A percentile compares a stretch with the other conserved stretches of the same genome.
These are phyloP conservation scores for Burhinus oedicnemus DNA, from an alignment of 2,113 vertebrate genomes.

Conservation along the genomic window DNA sequence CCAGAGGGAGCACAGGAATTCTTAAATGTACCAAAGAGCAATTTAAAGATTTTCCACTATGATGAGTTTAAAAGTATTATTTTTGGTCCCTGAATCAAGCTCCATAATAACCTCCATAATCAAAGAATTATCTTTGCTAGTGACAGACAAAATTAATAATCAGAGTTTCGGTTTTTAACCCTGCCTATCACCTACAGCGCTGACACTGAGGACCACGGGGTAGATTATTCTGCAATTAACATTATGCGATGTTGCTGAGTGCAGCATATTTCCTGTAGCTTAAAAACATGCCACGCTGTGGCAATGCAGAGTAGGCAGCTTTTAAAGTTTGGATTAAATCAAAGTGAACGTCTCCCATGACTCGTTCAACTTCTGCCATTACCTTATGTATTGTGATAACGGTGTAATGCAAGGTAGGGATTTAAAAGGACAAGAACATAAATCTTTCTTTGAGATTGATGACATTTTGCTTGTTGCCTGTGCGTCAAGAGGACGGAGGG, in stretches of 20 bases:
- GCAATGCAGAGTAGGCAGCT: constrained; percentile 44
- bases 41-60: neutral
- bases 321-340: constrained; percentile 34
- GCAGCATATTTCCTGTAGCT: neutral
- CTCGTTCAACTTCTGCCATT: constrained; percentile 24
- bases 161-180: neutral
- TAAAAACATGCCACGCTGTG: neutral
- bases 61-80: neutral
- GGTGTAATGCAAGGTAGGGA: constrained; percentile 3
- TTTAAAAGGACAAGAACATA: constrained; percentile 48
- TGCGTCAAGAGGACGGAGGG: neutral
- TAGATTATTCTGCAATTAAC: constrained; percentile 42
- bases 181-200: neutral
- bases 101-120: neutral
- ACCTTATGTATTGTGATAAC: constrained; percentile 20
- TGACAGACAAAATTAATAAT: constrained; percentile 8
- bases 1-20: neutral
- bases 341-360: constrained; percentile 19
- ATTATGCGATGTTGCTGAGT: constrained; percentile 14
- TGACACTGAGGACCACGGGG: neutral
- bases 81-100: neutral
- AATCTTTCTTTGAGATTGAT: constrained; percentile 26
- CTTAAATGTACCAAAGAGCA: neutral
- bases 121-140: constrained; percentile 5
- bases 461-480: neutral